Base-by-base conservation (phyloP, 2,888 invertebrate genomes). In the Macrosiphum euphorbiae region DNA sequence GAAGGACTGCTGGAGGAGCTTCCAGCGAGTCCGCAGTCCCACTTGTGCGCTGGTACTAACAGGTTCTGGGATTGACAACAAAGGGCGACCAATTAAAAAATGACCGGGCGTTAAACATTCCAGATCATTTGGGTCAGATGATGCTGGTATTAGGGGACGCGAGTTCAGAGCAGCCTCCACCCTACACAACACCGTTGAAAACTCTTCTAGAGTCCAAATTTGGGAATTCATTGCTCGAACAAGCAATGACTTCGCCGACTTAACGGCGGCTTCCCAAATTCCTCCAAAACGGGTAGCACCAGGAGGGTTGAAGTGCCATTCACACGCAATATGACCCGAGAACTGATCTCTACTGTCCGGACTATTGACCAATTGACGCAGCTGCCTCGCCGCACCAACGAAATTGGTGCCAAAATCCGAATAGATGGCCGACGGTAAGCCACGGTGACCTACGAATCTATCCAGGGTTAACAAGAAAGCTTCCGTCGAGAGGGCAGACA, bases 321-420 rank as follows among this genome's bases (percentile, higher is more conserved):
- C 26, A 0, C 50, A 87, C 0, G 86, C 0, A 0, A 50, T 0
- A 87, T 87, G 86, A 47, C 28, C 50, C 0, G 50, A 5, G 4
- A 87, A 0, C 47, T 4, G 1, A 50, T 47, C 13, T 11, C 47
- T 28, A 4, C 4, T 3, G 2, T 87, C n/a, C 4, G 86, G 47
- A 2, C 50, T n/a, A 4, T 86, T n/a, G 16, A 86, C 11, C 47
- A 86, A 86, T 11, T 0, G 28, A 3, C 86, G 28, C 20, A 86
- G 3, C 50, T 86, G 86, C 28, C 50, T 92, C 2, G 92, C 94
- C 0, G 95, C 95, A 7, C 95, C 95, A 1, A 95, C 94, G 90
- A 95, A 95, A 88, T 95, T 95, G 1, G 95, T 95, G 10, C 95
- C 95, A 90, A 95, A 95, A 58, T 95, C 95, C 16, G 95, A 95